Percentiles rank a stretch among this genome's conserved stretches.
These are phyloP conservation scores for Bimastos eiseni DNA, from an alignment of 2,888 invertebrate genomes.

Conservation along the genomic window DNA sequence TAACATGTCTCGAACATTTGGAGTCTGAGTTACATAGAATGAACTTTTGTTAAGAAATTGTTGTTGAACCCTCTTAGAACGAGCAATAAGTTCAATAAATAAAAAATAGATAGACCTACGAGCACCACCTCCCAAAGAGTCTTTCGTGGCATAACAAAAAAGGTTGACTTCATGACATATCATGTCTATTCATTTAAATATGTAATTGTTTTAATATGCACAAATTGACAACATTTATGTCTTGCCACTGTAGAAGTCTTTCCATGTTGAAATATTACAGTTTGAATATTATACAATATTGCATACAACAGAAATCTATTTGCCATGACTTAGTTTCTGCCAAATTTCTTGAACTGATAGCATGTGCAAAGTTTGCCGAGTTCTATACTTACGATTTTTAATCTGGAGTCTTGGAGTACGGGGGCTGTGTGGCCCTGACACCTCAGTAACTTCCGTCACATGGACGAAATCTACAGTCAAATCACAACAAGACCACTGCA, in stretches of 20 bases:
- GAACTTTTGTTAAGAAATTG: too few relatives aligned
- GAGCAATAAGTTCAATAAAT: too few relatives aligned
- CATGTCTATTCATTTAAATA: too few relatives aligned
- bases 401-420: background rate
- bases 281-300: background rate
- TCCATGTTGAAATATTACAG: background rate
- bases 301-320: background rate
- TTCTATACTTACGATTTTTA: background rate
- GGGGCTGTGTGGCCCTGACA: background rate
- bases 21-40: too few relatives aligned
- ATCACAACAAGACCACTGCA: background rate
- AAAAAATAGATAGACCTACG: too few relatives aligned
- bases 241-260: background rate
- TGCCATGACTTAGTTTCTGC: background rate
- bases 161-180: too few relatives aligned
- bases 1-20: too few relatives aligned
- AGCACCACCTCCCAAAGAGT: too few relatives aligned
- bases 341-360: background rate
- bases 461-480: background rate
- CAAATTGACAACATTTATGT: background rate
- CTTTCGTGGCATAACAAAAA: too few relatives aligned
- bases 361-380: background rate
- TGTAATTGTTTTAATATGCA: background rate
- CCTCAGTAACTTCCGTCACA: slow-evolving; percentile 1
- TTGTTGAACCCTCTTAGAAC: too few relatives aligned